Percentiles rank a stretch among this genome's conserved stretches.
Evolutionary conservation across 2,888 invertebrate species (phyloP).

Genomic region (Dromius quadrimaculatus): DNA sequence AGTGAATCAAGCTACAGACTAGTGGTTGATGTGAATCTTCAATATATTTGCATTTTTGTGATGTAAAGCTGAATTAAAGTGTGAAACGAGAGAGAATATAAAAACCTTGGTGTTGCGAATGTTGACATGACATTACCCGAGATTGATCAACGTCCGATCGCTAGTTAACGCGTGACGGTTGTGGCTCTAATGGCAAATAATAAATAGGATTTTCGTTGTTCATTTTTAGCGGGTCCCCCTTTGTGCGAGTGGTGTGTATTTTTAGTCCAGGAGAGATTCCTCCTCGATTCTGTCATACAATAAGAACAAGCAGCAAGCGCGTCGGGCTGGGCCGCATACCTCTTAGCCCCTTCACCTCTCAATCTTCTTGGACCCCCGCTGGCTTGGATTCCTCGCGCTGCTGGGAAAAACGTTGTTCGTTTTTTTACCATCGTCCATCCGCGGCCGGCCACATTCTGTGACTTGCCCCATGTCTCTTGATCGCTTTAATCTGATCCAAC

Average conservation of each 20-base stretch:
- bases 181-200: slow-evolving; percentile 39
- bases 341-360: slow-evolving; percentile 25
- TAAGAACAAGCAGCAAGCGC: slow-evolving; percentile 47
- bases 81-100: slow-evolving; percentile 22
- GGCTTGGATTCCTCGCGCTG: slow-evolving; percentile 28
- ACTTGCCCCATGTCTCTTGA: slow-evolving; percentile 17
- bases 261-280: slow-evolving; percentile 48
- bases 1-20: too few species aligned
- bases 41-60: neutral
- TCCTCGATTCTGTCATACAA: slow-evolving; percentile 52
- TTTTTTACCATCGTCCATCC: slow-evolving; percentile 34
- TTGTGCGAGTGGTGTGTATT: slow-evolving; percentile 46
- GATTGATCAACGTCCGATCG: slow-evolving; percentile 28
- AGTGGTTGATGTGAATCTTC: too few species aligned
- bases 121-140: slow-evolving; percentile 12
- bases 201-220: slow-evolving; percentile 46
- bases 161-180: slow-evolving; percentile 21
- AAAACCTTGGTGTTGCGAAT: slow-evolving; percentile 8
- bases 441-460: slow-evolving; percentile 40
- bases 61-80: slow-evolving; percentile 8
- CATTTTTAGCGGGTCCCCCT: slow-evolving; percentile 44
- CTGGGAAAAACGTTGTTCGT: slow-evolving; percentile 46
- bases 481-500: slow-evolving; percentile 36
- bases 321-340: slow-evolving; percentile 31
- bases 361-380: slow-evolving; percentile 16